These are phyloP conservation scores for Pteronura brasiliensis DNA, from an alignment of 2,113 vertebrate genomes.

Conservation along the genomic window DNA sequence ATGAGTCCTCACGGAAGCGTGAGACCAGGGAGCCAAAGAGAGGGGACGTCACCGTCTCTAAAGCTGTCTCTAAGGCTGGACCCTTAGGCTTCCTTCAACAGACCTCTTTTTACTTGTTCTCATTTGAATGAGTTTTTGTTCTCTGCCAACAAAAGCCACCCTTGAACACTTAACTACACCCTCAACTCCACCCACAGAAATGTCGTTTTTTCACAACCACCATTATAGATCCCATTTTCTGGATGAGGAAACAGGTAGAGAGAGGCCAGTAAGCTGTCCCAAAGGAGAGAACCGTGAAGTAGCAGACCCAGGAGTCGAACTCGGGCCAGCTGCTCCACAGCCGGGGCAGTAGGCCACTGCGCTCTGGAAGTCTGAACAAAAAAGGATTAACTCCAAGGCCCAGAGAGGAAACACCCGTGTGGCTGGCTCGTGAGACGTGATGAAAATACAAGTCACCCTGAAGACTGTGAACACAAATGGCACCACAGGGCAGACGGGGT, in stretches of 20 bases:
- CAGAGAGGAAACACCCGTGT: conserved; percentile 22
- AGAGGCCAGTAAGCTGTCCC: background rate
- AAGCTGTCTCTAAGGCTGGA: background rate
- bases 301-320: background rate
- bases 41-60: background rate
- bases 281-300: background rate
- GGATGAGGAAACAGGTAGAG: conserved; percentile 36
- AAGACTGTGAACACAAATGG: conserved; percentile 33
- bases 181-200: background rate
- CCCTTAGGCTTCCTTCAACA: background rate
- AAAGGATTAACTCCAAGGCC: background rate
- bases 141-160: background rate
- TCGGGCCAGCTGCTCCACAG: background rate
- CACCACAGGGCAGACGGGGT: background rate
- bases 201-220: background rate
- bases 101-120: background rate
- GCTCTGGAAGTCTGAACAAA: background rate
- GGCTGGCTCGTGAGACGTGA: conserved; percentile 43
- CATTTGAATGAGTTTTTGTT: background rate
- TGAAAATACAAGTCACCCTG: background rate
- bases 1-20: background rate
- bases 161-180: background rate
- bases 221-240: background rate
- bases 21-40: background rate
- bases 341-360: background rate